Percentiles rank a stretch among this genome's conserved stretches.
Evolutionary conservation across 2,113 vertebrate species (phyloP).

Genomic region (Engystomops pustulosus): DNA sequence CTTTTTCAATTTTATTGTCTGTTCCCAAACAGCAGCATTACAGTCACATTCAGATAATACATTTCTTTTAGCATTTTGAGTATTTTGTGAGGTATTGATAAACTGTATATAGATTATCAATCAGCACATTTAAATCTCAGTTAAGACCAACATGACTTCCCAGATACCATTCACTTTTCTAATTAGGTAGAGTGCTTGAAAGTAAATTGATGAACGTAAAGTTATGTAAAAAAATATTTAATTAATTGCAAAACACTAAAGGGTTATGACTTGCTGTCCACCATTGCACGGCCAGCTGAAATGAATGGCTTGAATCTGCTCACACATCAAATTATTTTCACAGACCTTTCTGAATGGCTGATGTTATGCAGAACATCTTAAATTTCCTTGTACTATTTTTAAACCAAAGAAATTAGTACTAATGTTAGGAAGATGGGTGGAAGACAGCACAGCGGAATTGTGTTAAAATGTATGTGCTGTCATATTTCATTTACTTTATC

Average conservation of each 20-base stretch:
- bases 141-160: not conserved
- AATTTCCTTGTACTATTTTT: slow-evolving; percentile 25
- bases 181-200: slow-evolving; percentile 37
- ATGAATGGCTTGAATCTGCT: slow-evolving; percentile 31
- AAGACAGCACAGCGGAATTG: slow-evolving; percentile 2
- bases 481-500: slow-evolving; percentile 33
- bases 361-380: slow-evolving; percentile 5
- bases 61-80: too few species aligned
- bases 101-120: not conserved
- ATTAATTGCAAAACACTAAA: slow-evolving; percentile 19
- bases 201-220: too few species aligned
- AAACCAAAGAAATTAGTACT: slow-evolving; percentile 11
- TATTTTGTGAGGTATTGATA: not conserved
- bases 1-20: too few species aligned
- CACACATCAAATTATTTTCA: not conserved
- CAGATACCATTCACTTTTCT: not conserved
- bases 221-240: slow-evolving; percentile 16
- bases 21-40: too few species aligned
- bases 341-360: not conserved
- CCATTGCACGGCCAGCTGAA: not conserved
- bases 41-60: too few species aligned
- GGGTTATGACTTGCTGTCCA: slow-evolving; percentile 19
- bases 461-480: slow-evolving; percentile 39
- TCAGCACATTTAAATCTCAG: not conserved
- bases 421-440: not conserved